Evolutionary conservation across 2,797 vertebrate species (phyloP).

Genomic region (Enoplosus armatus): DNA sequence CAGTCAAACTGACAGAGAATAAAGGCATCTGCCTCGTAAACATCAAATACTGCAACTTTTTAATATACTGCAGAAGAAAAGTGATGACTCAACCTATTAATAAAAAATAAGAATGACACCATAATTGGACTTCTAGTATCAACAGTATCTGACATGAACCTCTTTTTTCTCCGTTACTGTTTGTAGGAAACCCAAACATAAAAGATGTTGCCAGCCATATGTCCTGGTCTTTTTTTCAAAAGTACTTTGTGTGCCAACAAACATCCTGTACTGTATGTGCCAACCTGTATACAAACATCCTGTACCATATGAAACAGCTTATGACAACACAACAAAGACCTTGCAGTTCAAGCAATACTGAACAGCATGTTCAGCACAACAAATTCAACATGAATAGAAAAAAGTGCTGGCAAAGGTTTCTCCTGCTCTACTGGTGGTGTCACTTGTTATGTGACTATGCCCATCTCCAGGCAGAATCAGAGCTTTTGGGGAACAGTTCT

Average conservation of each 20-base stretch:
- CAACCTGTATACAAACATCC: conserved; percentile 12
- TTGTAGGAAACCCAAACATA: not conserved
- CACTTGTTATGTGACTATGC: not conserved
- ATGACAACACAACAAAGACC: conserved; percentile 38
- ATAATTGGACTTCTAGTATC: conserved; percentile 7
- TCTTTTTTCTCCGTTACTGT: not conserved
- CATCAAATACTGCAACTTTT: conserved; percentile 1
- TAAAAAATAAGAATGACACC: not conserved
- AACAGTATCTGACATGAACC: not conserved
- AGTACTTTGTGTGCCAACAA: conserved; percentile 7
- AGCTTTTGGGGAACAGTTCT: not conserved
- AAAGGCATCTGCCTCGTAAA: not conserved
- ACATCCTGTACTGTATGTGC: not conserved
- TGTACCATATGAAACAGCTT: conserved; percentile 8
- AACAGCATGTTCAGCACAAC: conserved; percentile 23
- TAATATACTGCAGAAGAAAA: conserved; percentile 1
- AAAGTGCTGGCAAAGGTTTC: conserved; percentile 26
- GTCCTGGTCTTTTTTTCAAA: not conserved
- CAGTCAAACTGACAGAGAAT: not conserved
- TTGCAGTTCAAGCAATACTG: conserved; percentile 17
- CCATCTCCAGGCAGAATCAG: not conserved
- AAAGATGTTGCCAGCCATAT: conserved; percentile 7
- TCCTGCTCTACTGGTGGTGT: not conserved
- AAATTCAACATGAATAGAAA: not conserved
- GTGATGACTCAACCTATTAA: not conserved